Evolutionary conservation across 1,140 invertebrate species (phyloP), one percentile per base, ranked within the genome.

Genomic region (Nebria ingens): DNA sequence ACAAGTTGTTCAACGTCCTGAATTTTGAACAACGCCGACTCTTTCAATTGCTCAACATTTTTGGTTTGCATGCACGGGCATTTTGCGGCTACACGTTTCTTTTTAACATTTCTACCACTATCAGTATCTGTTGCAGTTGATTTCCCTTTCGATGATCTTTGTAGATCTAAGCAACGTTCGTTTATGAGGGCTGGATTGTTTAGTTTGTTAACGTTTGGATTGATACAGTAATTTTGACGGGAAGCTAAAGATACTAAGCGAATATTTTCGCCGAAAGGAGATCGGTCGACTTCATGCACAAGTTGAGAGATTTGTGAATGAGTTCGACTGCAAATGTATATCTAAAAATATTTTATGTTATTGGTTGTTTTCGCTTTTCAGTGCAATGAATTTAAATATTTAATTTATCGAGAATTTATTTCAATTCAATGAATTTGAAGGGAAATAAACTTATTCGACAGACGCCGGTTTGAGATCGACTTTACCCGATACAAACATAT

Each of bases 271-370:
- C 75, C 77, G 73, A 87, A 96, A 4, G 82, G 78, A 61, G 90
- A 97, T 65, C 85, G 86, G 59, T 89, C 84, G 0, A 99, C 77
- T 78, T 98, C 96, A 52, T 83, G 79, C 21, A 97, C 81, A 77
- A 98, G 94, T 70, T 99, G 96, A 1, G 88, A 81, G 20, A 99
- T 71, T 69, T 99, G 96, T 6, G 94, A 97, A 75, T 99, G 95
- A 22, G 96, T 98, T 68, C 96, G 79, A 59, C 93, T 97, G 64
- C 92, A 94, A 73, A 92, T 97, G 65, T 87, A 93, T 58, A 98
- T 87, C 84, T 96, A 74, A 3, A 78, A 78, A 58, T 67, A 60
- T 65, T 56, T 70, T 45, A 58, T 62, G 57, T 42, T 50, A 54
- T n/a, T 34, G 25, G n/a, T n/a, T n/a, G n/a, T n/a, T 34, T 34